Percentiles rank a stretch among this genome's conserved stretches.
These are phyloP conservation scores for Syngnathus acus DNA, from an alignment of 2,797 vertebrate genomes.

Conservation along the genomic window DNA sequence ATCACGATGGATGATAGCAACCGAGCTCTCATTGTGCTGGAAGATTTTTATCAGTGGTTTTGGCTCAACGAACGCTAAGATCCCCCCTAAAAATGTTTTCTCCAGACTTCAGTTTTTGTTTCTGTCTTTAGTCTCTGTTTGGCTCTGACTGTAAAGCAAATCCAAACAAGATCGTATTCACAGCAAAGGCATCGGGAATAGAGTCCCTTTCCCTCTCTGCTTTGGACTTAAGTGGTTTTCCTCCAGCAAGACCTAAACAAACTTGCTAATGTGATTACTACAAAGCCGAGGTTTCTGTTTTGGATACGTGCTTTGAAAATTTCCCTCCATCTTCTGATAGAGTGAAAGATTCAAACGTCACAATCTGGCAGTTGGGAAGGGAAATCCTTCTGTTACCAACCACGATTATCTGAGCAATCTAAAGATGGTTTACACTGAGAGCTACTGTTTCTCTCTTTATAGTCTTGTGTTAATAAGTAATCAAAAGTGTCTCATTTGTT, in stretches of 20 bases:
- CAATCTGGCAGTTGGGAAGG: constrained; percentile 16
- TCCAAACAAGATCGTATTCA: constrained; percentile 35
- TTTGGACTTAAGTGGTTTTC: constrained; percentile 10
- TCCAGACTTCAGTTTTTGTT: constrained; percentile 36
- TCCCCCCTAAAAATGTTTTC: constrained; percentile 21
- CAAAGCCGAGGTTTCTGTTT: constrained; percentile 20
- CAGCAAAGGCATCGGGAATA: constrained; percentile 28
- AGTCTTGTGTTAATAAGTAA: no score
- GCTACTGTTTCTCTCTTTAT: constrained; percentile 11
- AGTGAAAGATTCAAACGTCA: constrained; percentile 26
- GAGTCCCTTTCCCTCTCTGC: constrained; percentile 19
- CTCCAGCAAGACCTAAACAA: constrained; percentile 21
- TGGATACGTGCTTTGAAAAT: constrained; percentile 12
- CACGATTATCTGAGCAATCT: constrained; percentile 16
- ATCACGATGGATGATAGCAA: constrained; percentile 60
- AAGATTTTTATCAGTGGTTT: constrained; percentile 11
- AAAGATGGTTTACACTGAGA: constrained; percentile 20
- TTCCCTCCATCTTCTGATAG: background rate
- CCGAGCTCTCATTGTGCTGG: constrained; percentile 56
- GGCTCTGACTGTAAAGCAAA: constrained; percentile 39
- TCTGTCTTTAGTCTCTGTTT: constrained; percentile 46
- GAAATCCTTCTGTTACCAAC: constrained; percentile 33
- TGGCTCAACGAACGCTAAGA: background rate
- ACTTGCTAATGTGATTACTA: constrained; percentile 19
- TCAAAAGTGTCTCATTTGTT: no score